Evolutionary conservation across 2,797 vertebrate genomes (phyloP), one percentile per base, ranked within the genome.

Genomic region (Diplodus sargus): DNA sequence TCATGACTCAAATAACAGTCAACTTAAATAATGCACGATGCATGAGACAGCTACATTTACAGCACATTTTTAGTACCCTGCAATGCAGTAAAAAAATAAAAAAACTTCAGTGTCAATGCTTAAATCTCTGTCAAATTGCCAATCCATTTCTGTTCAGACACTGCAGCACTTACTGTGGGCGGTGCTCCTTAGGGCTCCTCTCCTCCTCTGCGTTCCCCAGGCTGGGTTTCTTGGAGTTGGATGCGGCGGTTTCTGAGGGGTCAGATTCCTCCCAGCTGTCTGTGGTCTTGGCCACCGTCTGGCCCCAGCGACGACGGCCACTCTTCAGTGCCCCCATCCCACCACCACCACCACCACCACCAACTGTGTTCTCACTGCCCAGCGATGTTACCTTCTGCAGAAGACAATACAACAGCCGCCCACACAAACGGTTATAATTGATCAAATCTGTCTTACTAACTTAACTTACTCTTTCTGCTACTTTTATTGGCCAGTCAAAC

Each of bases 301-400:
- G 97, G 74, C 97, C 98, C 98, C 98, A 99, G 16, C 97, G 96
- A 78, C 98, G 95, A 45, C 98, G 94, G 62, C 95, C 94, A 20
- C 83, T 96, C 93, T 98, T 99, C 70, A 96, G 74, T 43, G 85
- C 90, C 18, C 90, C 83, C 8, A 20, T 61, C 63, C 74, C 86
- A 0, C 72, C 51, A 2, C 62, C 72, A 6, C 58, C 86, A 2
- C 62, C 72, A 6, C 58, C 86, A 34, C 42, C 47, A 1, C 9
- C 39, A 39, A 39, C 39, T 39, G 66, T 91, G 75, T 94, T 96
- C 81, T 96, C 95, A 69, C 80, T 91, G 61, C 94, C 94, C 42
- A 70, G 76, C 4, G 70, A 70, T 61, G 81, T 78, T 70, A 93
- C 90, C 83, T 96, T 97, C 97, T 99, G 83, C 66, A 86, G 82